phyloP scores from a whole-genome alignment of 2,888 invertebrate species.

The Dione vanillae region DNA sequence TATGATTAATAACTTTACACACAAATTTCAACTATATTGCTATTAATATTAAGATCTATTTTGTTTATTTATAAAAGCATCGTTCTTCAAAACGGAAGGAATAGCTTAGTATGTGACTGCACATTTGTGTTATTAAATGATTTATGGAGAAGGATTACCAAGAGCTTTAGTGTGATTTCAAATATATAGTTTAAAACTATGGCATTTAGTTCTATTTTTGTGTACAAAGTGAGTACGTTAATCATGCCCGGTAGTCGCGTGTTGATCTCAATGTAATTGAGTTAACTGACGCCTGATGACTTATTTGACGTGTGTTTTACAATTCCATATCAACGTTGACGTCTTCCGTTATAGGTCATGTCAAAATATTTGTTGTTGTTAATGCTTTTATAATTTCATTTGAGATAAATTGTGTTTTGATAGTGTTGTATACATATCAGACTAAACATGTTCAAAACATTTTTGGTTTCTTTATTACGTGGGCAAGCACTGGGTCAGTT shows the following conservation, averaged over 20 bases:
- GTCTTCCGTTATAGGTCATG: constrained; percentile 51
- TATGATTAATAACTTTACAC: constrained; percentile 10
- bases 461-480: not conserved
- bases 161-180: constrained; percentile 55
- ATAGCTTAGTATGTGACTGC: constrained; percentile 81
- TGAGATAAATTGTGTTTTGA: constrained; percentile 6
- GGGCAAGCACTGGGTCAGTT: not conserved
- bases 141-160: constrained; percentile 81
- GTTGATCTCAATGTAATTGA: constrained; percentile 83
- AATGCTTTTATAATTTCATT: constrained; percentile 42
- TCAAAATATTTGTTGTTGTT: constrained; percentile 51
- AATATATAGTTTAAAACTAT: constrained; percentile 62
- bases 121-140: constrained; percentile 84
- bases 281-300: constrained; percentile 83
- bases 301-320: constrained; percentile 81
- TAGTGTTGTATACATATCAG: not conserved
- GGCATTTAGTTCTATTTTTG: constrained; percentile 60
- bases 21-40: constrained; percentile 30
- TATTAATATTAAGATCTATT: constrained; percentile 22
- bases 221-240: constrained; percentile 58
- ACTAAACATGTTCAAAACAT: not conserved
- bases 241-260: constrained; percentile 80
- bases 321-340: constrained; percentile 52
- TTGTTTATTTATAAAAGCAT: constrained; percentile 6
- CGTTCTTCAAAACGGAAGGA: constrained; percentile 69